Evolutionary conservation across 2,888 invertebrate genomes (phyloP).

Genomic region (Tiliacea aurago): DNA sequence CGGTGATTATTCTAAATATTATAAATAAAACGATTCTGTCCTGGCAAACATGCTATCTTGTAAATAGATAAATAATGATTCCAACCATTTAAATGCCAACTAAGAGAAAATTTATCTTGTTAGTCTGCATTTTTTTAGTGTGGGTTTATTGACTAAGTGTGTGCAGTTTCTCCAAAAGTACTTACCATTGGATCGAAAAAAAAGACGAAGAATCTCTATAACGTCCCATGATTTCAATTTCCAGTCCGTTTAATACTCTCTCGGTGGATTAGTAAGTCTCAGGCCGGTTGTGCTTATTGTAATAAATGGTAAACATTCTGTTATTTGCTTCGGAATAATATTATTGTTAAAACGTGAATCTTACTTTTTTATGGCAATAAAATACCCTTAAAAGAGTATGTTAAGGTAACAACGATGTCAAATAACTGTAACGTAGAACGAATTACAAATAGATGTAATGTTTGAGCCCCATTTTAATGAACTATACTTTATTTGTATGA

Average conservation of each 20-base stretch:
- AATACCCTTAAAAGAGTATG: constrained; percentile 31
- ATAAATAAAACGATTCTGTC: too few relatives aligned
- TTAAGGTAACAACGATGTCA: constrained; percentile 50
- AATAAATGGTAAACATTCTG: constrained; percentile 34
- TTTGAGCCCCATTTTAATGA: constrained; percentile 43
- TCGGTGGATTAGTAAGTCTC: constrained; percentile 44
- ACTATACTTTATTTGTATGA: constrained; percentile 19
- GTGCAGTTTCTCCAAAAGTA: neutral
- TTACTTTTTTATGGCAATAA: constrained; percentile 27
- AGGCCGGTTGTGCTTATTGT: constrained; percentile 62
- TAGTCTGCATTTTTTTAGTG: too few relatives aligned
- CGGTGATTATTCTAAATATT: too few relatives aligned
- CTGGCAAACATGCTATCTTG: too few relatives aligned
- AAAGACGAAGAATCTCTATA: neutral
- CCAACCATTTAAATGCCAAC: too few relatives aligned
- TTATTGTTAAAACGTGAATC: constrained; percentile 42
- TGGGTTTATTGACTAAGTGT: neutral
- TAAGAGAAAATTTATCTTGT: too few relatives aligned
- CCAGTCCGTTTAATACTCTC: constrained; percentile 5
- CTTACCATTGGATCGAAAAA: neutral
- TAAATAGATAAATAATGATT: too few relatives aligned
- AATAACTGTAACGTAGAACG: constrained; percentile 47
- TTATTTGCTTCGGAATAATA: constrained; percentile 38
- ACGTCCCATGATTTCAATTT: constrained; percentile 45
- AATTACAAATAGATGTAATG: constrained; percentile 48